Conservation (phyloP, 2,888 invertebrate species). For the Drosophila mercatorum region DNA sequence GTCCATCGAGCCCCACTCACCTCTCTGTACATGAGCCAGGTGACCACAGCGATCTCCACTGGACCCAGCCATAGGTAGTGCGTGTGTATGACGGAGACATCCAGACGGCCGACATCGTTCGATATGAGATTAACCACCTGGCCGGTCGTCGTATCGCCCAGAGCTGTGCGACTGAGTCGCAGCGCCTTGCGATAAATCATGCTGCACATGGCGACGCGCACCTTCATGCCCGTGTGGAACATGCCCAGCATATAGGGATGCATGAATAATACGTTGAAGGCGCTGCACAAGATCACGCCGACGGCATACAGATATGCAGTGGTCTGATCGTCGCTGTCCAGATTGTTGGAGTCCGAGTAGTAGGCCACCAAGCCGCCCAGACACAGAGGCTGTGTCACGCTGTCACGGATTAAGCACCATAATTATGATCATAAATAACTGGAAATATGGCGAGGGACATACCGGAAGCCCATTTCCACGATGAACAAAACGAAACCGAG, state of each 20-base stretch:
- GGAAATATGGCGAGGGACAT: slow-evolving; percentile 43
- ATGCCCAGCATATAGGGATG: slow-evolving; percentile 95
- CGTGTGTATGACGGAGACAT: slow-evolving; percentile 91
- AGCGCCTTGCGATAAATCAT: slow-evolving; percentile 89
- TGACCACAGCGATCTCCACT: slow-evolving; percentile 91
- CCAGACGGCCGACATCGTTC: slow-evolving; percentile 93
- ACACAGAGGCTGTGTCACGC: slow-evolving; percentile 88
- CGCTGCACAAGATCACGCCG: slow-evolving; percentile 90
- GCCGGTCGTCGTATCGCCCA: slow-evolving; percentile 91
- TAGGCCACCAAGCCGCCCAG: slow-evolving; percentile 88
- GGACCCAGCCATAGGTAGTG: slow-evolving; percentile 97
- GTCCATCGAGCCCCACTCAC: slow-evolving; percentile 77
- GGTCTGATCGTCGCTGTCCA: slow-evolving; percentile 80
- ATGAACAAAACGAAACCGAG: slow-evolving; percentile 87
- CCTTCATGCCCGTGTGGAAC: slow-evolving; percentile 83
- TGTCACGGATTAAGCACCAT: slow-evolving; percentile 71
- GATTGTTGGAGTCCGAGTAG: slow-evolving; percentile 83
- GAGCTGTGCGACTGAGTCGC: slow-evolving; percentile 89
- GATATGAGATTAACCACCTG: slow-evolving; percentile 95
- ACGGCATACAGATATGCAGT: slow-evolving; percentile 90
- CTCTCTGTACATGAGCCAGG: slow-evolving; percentile 90
- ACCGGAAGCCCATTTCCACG: slow-evolving; percentile 87
- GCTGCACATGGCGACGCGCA: slow-evolving; percentile 89
- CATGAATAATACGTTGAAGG: slow-evolving; percentile 90
- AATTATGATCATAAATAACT: slow-evolving; percentile 61